Conservation (phyloP, 1,140 invertebrate species). For the Orius insidiosus region DNA sequence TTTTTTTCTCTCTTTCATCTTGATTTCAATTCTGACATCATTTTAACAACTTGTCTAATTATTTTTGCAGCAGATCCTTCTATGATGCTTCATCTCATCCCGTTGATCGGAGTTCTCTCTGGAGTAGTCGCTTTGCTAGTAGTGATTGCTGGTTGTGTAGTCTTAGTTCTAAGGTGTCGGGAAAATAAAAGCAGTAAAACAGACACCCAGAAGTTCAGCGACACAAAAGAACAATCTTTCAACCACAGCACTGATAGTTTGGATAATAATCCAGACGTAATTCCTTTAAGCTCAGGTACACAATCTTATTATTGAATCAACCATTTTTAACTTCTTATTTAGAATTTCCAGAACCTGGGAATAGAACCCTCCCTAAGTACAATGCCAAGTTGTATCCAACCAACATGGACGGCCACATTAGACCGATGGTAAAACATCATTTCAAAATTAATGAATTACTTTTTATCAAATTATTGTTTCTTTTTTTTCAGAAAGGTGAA, state of each 20-base stretch:
- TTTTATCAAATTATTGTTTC: not conserved
- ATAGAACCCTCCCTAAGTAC: no score
- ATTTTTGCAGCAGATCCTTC: constrained; percentile 32
- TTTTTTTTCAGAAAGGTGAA: constrained; percentile 12
- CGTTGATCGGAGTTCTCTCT: constrained; percentile 49
- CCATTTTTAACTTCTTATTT: no score
- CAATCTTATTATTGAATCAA: constrained; percentile 1
- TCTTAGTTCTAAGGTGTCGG: constrained; percentile 41
- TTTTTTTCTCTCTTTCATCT: not conserved
- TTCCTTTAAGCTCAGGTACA: constrained; percentile 16
- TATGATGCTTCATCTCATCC: constrained; percentile 47
- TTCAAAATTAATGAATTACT: no score
- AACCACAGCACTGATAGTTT: constrained; percentile 15
- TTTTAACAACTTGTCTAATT: not conserved
- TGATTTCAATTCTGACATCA: no score
- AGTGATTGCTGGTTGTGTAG: constrained; percentile 49
- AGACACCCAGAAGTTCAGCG: constrained; percentile 17
- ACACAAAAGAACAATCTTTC: constrained; percentile 6
- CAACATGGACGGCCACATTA: no score
- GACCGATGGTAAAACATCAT: no score
- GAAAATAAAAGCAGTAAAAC: constrained; percentile 15
- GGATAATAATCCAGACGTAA: constrained; percentile 19
- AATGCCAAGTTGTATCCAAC: no score
- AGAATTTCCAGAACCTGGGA: no score
- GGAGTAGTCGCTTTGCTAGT: constrained; percentile 50